phyloP scores from a whole-genome alignment of 2,113 vertebrate species.

The Craseonycteris thonglongyai region DNA sequence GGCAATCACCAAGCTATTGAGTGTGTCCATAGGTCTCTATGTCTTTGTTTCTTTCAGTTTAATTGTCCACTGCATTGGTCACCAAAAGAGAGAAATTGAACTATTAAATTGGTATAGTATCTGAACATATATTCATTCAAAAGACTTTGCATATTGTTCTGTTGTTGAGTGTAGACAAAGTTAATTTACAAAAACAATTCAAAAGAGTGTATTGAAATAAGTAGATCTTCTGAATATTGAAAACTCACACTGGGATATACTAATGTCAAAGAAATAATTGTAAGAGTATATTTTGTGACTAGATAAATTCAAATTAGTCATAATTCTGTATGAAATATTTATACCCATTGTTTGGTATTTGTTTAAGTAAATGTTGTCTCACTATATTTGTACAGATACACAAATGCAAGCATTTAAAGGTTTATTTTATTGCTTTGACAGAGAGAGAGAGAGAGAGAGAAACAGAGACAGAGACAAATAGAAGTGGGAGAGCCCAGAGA shows the following conservation, averaged over 20 bases:
- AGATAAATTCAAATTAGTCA: constrained; percentile 60
- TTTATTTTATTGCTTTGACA: too few relatives aligned
- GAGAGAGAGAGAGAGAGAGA: too few relatives aligned
- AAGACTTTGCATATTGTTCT: background rate
- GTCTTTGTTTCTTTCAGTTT: too few relatives aligned
- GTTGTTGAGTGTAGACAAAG: background rate
- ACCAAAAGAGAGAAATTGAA: background rate
- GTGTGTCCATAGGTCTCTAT: too few relatives aligned
- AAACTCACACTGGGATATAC: constrained; percentile 57
- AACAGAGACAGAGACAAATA: too few relatives aligned
- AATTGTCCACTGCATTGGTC: background rate
- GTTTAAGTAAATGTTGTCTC: constrained; percentile 54
- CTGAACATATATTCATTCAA: background rate
- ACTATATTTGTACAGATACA: constrained; percentile 54
- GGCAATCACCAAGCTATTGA: too few relatives aligned
- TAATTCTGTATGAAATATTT: background rate
- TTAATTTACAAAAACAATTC: background rate
- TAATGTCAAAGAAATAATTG: constrained; percentile 61
- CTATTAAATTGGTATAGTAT: background rate
- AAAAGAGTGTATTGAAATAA: background rate
- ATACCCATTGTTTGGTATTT: constrained; percentile 20
- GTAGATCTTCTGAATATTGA: background rate
- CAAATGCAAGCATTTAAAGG: constrained; percentile 46
- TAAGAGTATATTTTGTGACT: constrained; percentile 52
- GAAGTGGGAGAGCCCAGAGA: too few relatives aligned